Evolutionary conservation across 2,888 invertebrate species (phyloP).

Genomic region (Chymomyza amoena): DNA sequence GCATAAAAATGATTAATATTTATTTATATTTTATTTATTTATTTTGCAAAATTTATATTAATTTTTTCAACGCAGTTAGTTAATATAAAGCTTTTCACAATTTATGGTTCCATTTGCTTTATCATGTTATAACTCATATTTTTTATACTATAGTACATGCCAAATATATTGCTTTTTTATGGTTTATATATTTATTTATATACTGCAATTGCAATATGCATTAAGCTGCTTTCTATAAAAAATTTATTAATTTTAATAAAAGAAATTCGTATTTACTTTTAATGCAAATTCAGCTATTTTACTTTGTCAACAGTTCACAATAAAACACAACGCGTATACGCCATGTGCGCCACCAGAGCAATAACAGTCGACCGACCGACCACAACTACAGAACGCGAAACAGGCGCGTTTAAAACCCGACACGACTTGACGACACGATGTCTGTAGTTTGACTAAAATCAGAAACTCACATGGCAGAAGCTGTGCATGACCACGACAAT

Average conservation of each 20-base stretch:
- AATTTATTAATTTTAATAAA: neutral
- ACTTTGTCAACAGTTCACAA: neutral
- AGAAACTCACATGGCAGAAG: slow-evolving; percentile 30
- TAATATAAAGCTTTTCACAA: too few relatives aligned
- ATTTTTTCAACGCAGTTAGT: neutral
- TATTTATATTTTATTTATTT: neutral
- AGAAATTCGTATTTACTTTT: neutral
- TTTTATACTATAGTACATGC: neutral
- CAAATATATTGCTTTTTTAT: neutral
- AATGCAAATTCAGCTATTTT: neutral
- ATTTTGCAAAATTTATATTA: neutral
- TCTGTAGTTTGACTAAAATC: slow-evolving; percentile 49
- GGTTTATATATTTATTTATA: neutral
- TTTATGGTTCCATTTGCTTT: too few relatives aligned
- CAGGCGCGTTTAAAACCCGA: slow-evolving; percentile 45
- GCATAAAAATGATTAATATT: too few relatives aligned
- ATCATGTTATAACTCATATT: neutral
- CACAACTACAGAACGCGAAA: slow-evolving; percentile 7
- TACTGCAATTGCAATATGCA: too few relatives aligned
- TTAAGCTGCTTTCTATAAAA: too few relatives aligned
- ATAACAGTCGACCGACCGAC: slow-evolving; percentile 6
- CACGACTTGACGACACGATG: slow-evolving; percentile 54
- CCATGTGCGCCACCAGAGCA: slow-evolving; percentile 36
- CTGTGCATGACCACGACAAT: slow-evolving; percentile 30
- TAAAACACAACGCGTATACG: slow-evolving; percentile 52